phyloP scores from a whole-genome alignment of 2,113 vertebrate genomes.

The Hydropotes inermis region DNA sequence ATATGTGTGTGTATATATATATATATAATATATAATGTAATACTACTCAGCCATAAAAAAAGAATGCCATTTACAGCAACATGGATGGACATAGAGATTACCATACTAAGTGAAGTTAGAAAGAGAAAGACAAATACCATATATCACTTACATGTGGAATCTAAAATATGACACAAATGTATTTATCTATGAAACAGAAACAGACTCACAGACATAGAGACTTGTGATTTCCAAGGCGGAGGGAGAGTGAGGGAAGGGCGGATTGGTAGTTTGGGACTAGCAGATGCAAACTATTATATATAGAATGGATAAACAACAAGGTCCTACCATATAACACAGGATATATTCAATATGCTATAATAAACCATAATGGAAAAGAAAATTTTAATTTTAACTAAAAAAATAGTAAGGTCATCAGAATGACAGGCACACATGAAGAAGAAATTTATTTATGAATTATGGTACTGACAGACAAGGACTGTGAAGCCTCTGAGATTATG shows the following conservation, averaged over 20 bases:
- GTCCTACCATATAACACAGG: background rate
- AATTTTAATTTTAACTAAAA: background rate
- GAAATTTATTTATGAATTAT: background rate
- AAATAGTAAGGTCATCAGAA: background rate
- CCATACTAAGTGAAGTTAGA: background rate
- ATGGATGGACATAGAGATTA: background rate
- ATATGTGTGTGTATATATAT: too few species aligned
- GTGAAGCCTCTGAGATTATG: background rate
- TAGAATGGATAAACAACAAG: background rate
- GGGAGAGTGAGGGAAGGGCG: background rate
- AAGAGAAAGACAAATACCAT: background rate
- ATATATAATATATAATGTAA: background rate
- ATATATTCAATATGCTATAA: background rate
- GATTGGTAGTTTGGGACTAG: background rate
- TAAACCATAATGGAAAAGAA: background rate
- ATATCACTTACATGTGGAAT: background rate
- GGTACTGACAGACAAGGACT: background rate
- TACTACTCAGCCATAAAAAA: background rate
- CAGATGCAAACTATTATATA: background rate
- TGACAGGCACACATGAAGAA: background rate
- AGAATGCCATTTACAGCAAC: background rate
- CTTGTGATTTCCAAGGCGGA: background rate
- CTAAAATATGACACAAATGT: background rate
- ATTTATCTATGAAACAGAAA: background rate
- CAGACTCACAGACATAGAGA: background rate